Evolutionary conservation across 2,113 vertebrate genomes (phyloP), one percentile per base, ranked within the genome.

Genomic region (Aptenodytes forsteri): DNA sequence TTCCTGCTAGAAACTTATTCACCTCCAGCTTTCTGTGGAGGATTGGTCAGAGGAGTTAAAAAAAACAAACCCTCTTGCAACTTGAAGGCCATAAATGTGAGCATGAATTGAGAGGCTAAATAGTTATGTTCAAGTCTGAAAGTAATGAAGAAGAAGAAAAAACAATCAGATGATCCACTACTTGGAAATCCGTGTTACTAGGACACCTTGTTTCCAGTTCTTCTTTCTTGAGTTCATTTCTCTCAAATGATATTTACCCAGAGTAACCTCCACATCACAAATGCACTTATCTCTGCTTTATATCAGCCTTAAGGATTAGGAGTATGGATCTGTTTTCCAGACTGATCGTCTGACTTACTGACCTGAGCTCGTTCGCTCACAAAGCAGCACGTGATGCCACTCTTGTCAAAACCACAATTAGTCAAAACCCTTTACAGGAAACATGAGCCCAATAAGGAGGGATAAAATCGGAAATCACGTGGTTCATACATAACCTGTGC

Each of bases 401-500:
- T 97, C 97, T 97, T 98, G 98, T 98, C 97, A 98, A 98, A 98
- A 98, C 97, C 98, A 98, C 97, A 98, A 97, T 98, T 98, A 98
- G 98, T 95, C 97, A 97, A 97, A 98, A 96, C 94, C 97, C 98
- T 98, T 98, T 98, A 99, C 98, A 99, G 99, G 99, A 99, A 99
- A 98, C 98, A 97, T 97, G 96, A 98, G 96, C 97, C 98, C 97
- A 94, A 95, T 97, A 94, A 97, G 97, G 97, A 81, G 93, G 98
- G 97, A 98, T 98, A 93, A 94, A 98, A 97, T 97, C 96, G 95
- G 98, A 98, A 98, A 97, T 98, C 97, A 98, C 36, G 7, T 98
- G 98, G 85, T 84, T 94, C 42, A 69, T 95, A 90, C 71, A 87
- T 92, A 80, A 91, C 83, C 85, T 84, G 83, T 65, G 10, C 3